These are phyloP conservation scores for Harpagifer antarcticus DNA, from an alignment of 2,797 vertebrate genomes.

Conservation along the genomic window DNA sequence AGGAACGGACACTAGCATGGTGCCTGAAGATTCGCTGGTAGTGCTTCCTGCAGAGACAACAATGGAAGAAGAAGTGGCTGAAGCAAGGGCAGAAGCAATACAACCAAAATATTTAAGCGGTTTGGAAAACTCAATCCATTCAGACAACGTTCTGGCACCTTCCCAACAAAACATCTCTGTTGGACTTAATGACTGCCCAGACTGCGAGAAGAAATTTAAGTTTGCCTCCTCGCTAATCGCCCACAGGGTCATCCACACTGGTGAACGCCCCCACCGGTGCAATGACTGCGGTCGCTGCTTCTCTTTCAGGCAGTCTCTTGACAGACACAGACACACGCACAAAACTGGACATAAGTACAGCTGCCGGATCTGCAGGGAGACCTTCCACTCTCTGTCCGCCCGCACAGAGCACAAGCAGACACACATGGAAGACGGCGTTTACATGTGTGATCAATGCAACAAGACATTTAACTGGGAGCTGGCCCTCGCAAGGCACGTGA, in stretches of 20 bases:
- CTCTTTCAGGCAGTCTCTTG: constrained; percentile 84
- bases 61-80: constrained; percentile 1
- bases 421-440: constrained; percentile 38
- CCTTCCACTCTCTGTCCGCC: constrained; percentile 66
- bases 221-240: constrained; percentile 80
- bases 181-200: constrained; percentile 79
- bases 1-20: constrained; percentile 1
- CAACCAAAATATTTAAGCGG: constrained; percentile 1
- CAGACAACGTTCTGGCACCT: constrained; percentile 40
- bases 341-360: constrained; percentile 63
- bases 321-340: constrained; percentile 82
- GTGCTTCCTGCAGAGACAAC: constrained; percentile 13
- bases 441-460: constrained; percentile 55
- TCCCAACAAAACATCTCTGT: constrained; percentile 42
- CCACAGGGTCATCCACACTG: constrained; percentile 83
- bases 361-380: constrained; percentile 75
- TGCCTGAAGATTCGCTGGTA: neutral
- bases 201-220: constrained; percentile 83
- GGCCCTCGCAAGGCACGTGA: constrained; percentile 69
- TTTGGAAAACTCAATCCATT: neutral
- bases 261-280: constrained; percentile 82
- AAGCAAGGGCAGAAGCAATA: constrained; percentile 1
- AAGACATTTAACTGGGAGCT: constrained; percentile 69
- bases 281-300: constrained; percentile 81
- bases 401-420: constrained; percentile 59